Conservation (phyloP, 2,888 invertebrate genomes). For the Timandra comae region DNA sequence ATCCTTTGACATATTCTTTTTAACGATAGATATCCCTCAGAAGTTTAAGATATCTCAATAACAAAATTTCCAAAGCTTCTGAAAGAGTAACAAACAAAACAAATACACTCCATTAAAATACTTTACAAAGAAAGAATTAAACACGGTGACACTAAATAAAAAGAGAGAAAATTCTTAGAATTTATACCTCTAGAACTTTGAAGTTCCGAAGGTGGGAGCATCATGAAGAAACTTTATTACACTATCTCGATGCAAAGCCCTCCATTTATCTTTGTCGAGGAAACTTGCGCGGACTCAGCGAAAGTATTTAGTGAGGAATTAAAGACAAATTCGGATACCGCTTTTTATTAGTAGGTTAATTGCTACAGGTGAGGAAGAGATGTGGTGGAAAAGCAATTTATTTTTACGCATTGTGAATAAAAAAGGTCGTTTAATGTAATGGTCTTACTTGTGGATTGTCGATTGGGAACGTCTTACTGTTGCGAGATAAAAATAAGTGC, state of each 20-base stretch:
- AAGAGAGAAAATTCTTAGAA: constrained; percentile 29
- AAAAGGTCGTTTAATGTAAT: background rate
- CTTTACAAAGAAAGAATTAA: background rate
- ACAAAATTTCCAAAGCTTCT: no score
- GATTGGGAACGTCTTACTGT: no score
- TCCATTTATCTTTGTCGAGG: constrained; percentile 54
- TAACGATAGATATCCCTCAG: no score
- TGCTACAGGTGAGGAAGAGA: constrained; percentile 8
- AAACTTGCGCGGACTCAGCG: constrained; percentile 35
- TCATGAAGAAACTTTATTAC: constrained; percentile 49
- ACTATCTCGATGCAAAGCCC: constrained; percentile 52
- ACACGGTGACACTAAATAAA: constrained; percentile 26
- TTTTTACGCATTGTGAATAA: background rate
- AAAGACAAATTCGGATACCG: constrained; percentile 40
- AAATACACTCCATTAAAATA: background rate
- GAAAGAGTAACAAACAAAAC: background rate
- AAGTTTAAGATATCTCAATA: no score
- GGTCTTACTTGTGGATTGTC: no score
- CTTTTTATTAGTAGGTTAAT: constrained; percentile 34
- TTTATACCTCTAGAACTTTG: constrained; percentile 43
- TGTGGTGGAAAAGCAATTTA: background rate
- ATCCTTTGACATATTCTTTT: no score
- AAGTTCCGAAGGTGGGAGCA: constrained; percentile 27
- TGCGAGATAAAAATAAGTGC: no score
- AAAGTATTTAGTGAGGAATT: constrained; percentile 52